Conservation (phyloP, 1,140 invertebrate species). For the Brachionus rotundiformis region DNA sequence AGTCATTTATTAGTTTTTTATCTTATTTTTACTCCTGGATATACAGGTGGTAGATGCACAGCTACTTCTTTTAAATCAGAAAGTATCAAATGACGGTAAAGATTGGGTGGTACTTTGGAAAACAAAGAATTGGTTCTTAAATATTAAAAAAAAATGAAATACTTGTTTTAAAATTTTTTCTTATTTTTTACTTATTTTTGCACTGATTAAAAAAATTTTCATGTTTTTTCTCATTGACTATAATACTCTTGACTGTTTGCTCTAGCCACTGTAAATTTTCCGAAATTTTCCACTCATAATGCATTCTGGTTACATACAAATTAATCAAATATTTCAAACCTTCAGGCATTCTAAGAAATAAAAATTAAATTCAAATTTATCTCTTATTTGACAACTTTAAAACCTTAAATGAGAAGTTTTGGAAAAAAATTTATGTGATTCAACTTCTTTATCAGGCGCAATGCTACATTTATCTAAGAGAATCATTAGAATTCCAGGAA, state of each 20-base stretch:
- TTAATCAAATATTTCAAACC: slow-evolving; percentile 73
- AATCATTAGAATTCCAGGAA: slow-evolving; percentile 74
- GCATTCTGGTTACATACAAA: slow-evolving; percentile 74
- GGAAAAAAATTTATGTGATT: slow-evolving; percentile 66
- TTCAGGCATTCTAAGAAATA: slow-evolving; percentile 68
- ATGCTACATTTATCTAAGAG: slow-evolving; percentile 78
- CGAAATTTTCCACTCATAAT: slow-evolving; percentile 77
- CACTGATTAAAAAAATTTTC: slow-evolving; percentile 69
- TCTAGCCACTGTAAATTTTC: slow-evolving; percentile 78
- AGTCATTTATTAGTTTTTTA: neutral
- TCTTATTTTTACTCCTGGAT: slow-evolving; percentile 33
- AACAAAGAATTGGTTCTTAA: slow-evolving; percentile 68
- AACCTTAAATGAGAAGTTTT: slow-evolving; percentile 28
- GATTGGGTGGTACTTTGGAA: slow-evolving; percentile 72
- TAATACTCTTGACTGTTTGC: slow-evolving; percentile 70
- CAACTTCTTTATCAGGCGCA: slow-evolving; percentile 71
- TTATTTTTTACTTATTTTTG: slow-evolving; percentile 66
- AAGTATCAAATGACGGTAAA: slow-evolving; percentile 77
- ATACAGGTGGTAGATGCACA: slow-evolving; percentile 66
- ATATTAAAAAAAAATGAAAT: slow-evolving; percentile 22
- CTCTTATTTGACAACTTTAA: no score
- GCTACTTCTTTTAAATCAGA: slow-evolving; percentile 76
- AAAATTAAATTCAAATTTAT: slow-evolving; percentile 22
- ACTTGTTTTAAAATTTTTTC: neutral
- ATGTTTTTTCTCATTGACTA: slow-evolving; percentile 69